Percentiles rank a stretch among this genome's conserved stretches.
These are phyloP conservation scores for Dasypogon diadema DNA, from an alignment of 2,888 invertebrate species.

Conservation along the genomic window DNA sequence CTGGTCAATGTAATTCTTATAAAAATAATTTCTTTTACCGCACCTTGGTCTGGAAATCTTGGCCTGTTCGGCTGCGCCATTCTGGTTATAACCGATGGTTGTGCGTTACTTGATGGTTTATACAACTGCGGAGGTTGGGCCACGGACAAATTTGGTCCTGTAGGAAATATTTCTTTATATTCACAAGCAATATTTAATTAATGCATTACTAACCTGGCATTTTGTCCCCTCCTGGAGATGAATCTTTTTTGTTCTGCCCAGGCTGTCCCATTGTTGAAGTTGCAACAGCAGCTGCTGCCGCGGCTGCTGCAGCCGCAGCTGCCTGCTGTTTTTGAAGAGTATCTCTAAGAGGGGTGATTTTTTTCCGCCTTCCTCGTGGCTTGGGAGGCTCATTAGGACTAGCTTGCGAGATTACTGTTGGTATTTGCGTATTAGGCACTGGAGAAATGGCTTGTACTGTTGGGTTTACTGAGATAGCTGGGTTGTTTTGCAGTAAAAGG, in stretches of 20 bases:
- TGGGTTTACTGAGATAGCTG: slow-evolving; percentile 48
- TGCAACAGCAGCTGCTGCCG: slow-evolving; percentile 59
- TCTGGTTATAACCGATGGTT: slow-evolving; percentile 74
- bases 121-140: slow-evolving; percentile 71
- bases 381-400: slow-evolving; percentile 58
- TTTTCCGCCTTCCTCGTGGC: slow-evolving; percentile 67
- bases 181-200: neutral
- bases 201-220: neutral
- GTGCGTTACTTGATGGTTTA: slow-evolving; percentile 66
- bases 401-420: slow-evolving; percentile 36
- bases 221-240: slow-evolving; percentile 3
- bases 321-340: slow-evolving; percentile 69
- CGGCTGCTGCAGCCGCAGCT: slow-evolving; percentile 71
- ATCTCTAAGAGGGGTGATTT: slow-evolving; percentile 68
- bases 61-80: slow-evolving; percentile 70
- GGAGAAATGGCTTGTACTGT: slow-evolving; percentile 55
- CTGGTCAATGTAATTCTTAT: no score
- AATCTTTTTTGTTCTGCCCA: neutral
- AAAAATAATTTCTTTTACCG: neutral
- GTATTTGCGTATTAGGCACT: slow-evolving; percentile 46
- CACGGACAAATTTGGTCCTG: slow-evolving; percentile 63
- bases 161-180: neutral
- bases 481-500: neutral
- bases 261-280: slow-evolving; percentile 31
- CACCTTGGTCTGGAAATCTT: slow-evolving; percentile 60